Base-by-base conservation (phyloP, 2,113 vertebrate species). In the Hucho hucho region DNA sequence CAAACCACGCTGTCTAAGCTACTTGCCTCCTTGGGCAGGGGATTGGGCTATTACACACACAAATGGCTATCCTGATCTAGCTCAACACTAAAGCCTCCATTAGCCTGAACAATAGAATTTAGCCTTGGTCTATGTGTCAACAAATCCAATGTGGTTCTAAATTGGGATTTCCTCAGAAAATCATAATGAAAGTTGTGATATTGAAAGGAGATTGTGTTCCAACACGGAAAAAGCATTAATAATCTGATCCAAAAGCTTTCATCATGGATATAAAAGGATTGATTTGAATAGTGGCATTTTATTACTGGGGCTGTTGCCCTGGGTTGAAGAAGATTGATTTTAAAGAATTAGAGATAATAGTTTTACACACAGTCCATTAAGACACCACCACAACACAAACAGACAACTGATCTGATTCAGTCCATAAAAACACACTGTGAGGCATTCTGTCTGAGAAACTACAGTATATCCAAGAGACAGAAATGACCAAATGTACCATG, bases 61-160 rank as follows among this genome's bases (percentile, higher is more conserved):
- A 9, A 28, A 67, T 67, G 3, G 28, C 65, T 67, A 12, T 16
- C 22, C 73, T 66, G 61, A 83, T 80, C 79, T 74, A 69, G 63
- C 65, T 70, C 66, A 58, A n/a, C 49, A 73, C 59, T 74, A 82
- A 85, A 88, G 74, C 81, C 58, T 25, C 56, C 53, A 75, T 83
- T 76, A 83, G 72, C 16, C 64, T 66, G 16, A 67, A 67, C 29
- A 29, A 37, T 28, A 65, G 1, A 4, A 53, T 18, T 18, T 16
- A 53, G 49, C 49, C 3, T 24, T 22, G n/a, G n/a, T 61, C 58
- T 22, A 22, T 22, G 18, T 24, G 58, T 22, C 58, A n/a, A 22
- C 20, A n/a, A 61, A 7, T 22, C 18, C 58, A n/a, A 22, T 61
- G n/a, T 61, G 58, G 20, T 7, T n/a, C 58, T n/a, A 61, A 61